Evolutionary conservation across 2,888 invertebrate genomes (phyloP).

Genomic region (Xestoiulus laeticollis): DNA sequence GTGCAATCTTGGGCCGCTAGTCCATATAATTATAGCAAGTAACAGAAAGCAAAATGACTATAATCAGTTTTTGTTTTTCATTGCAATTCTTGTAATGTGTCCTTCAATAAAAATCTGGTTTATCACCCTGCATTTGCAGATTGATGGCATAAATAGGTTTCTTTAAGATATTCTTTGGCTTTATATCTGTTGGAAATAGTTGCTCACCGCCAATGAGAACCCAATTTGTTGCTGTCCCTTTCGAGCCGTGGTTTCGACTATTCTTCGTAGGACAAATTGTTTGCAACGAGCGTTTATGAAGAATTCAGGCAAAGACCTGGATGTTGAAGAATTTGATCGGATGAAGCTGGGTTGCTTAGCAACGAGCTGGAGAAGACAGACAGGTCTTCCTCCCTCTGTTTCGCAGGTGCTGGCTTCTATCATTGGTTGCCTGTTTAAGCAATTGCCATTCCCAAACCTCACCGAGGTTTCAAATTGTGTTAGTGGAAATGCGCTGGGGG

Average conservation of each 20-base stretch:
- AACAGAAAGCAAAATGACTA: too few species aligned
- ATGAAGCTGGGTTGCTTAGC: neutral
- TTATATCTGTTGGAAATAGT: too few species aligned
- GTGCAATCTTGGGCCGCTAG: too few species aligned
- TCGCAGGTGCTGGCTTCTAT: neutral
- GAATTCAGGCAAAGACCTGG: neutral
- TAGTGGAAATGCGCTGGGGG: constrained; percentile 21
- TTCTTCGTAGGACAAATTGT: neutral
- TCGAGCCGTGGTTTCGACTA: neutral
- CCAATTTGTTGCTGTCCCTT: neutral
- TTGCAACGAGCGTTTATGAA: neutral
- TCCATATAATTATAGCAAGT: too few species aligned
- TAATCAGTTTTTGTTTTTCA: too few species aligned
- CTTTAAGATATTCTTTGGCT: too few species aligned
- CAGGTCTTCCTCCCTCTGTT: neutral
- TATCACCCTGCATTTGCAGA: too few species aligned
- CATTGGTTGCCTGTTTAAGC: constrained; percentile 11
- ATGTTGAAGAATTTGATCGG: neutral
- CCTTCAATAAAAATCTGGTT: too few species aligned
- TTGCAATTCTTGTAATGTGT: too few species aligned
- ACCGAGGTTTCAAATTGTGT: neutral
- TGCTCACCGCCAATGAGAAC: neutral
- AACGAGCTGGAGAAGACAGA: neutral
- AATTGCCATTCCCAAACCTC: neutral
- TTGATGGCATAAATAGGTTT: too few species aligned